phyloP scores from a whole-genome alignment of 2,797 vertebrate species.

The Myiotriccus ornatus region DNA sequence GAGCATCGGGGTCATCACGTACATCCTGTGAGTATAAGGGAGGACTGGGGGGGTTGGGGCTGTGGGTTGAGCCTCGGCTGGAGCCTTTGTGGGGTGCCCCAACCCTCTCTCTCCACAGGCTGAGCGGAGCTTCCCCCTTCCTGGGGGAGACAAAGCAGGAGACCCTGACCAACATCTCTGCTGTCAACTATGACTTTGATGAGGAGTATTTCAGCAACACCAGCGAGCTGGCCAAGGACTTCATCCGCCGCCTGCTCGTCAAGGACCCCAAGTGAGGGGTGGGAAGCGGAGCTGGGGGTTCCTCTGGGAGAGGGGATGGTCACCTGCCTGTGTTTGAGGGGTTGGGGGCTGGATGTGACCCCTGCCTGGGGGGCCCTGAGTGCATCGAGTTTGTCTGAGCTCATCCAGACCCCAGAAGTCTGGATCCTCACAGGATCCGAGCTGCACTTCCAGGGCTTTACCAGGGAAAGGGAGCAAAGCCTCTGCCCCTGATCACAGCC shows the following conservation, averaged over 20 bases:
- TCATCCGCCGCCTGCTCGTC: conserved; percentile 93
- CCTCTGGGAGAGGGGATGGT: background rate
- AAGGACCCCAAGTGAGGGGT: conserved; percentile 92
- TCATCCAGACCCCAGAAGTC: fast-evolving
- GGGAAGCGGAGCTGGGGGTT: background rate
- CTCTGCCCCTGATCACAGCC: background rate
- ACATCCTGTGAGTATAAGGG: conserved; percentile 90
- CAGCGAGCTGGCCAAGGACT: conserved; percentile 96
- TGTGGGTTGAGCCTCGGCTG: background rate
- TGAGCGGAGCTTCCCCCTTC: conserved; percentile 94
- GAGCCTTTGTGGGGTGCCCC: background rate
- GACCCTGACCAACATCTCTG: conserved; percentile 95
- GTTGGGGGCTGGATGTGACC: background rate
- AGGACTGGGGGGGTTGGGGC: background rate
- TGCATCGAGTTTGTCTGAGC: background rate
- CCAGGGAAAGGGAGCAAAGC: background rate
- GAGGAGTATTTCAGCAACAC: conserved; percentile 97
- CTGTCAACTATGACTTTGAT: conserved; percentile 94
- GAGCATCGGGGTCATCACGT: conserved; percentile 98
- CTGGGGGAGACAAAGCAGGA: conserved; percentile 97
- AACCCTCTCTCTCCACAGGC: conserved; percentile 56
- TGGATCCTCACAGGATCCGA: background rate
- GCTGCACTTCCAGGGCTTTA: background rate
- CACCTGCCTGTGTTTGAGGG: background rate
- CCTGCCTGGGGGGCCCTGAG: background rate